Evolutionary conservation across 2,888 invertebrate genomes (phyloP).

Genomic region (Cotesia congregata): DNA sequence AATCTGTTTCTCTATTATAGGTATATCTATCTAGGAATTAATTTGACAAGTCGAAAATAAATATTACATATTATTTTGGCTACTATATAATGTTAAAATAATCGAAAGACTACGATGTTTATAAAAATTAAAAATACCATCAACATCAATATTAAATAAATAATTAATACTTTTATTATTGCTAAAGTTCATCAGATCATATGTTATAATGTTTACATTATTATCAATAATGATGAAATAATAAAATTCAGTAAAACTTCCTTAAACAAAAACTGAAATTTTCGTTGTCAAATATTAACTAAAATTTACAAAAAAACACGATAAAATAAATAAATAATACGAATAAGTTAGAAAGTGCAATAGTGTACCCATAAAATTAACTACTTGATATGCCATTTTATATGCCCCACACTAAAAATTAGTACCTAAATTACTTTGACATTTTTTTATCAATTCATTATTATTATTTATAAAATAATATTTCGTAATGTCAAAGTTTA

Average conservation of each 20-base stretch:
- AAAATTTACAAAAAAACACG: conserved; percentile 24
- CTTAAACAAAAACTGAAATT: not conserved
- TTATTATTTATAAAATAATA: conserved; percentile 20
- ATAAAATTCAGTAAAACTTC: not conserved
- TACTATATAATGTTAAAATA: not conserved
- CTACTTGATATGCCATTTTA: conserved; percentile 50
- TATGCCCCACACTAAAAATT: conserved; percentile 30
- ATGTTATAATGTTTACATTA: conserved; percentile 3
- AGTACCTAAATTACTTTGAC: conserved; percentile 14
- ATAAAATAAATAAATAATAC: not conserved
- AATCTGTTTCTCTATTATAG: not conserved
- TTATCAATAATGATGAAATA: conserved; percentile 16
- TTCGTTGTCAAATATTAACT: not conserved
- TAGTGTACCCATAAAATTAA: conserved; percentile 43
- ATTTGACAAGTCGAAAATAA: not conserved
- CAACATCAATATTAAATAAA: not conserved
- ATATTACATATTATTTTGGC: not conserved
- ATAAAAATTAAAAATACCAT: not conserved
- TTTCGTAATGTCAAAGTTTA: conserved; percentile 11
- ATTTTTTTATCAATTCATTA: not conserved
- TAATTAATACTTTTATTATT: conserved; percentile 1
- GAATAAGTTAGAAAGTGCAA: not conserved
- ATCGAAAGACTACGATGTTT: not conserved
- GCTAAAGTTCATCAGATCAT: conserved; percentile 6
- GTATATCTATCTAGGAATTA: not conserved